Base-by-base conservation (phyloP, 2,888 invertebrate genomes). In the Operophtera brumata region DNA sequence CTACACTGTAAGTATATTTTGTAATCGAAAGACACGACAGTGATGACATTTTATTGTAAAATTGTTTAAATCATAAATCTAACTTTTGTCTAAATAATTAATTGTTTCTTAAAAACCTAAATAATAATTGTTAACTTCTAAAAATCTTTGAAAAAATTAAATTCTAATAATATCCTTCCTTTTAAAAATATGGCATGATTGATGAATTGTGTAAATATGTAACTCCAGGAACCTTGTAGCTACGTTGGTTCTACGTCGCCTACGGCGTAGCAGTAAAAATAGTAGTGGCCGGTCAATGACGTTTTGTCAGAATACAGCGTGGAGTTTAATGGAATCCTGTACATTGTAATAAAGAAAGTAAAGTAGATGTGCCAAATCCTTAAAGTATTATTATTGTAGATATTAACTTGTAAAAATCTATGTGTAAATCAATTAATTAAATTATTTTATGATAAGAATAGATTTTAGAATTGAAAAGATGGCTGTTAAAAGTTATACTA, bases 11-110 rank as follows among this genome's bases (percentile, higher is more conserved):
- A n/a, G 79, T 86, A 84, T 80, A 82, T 82, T 83, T 80, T 84
- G 76, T 83, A 82, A 79, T 77, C 69, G 82, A 80, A 83, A 86
- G 82, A 85, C 84, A 74, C 60, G 49, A 80, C 79, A 85, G 83
- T 86, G 84, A 86, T 78, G 46, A 63, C 48, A 59, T 20, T 20
- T 20, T 20, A 20, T 42, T 62, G 47, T 57, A 56, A 49, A 54
- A 47, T 48, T 37, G 30, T 43, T 8, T 53, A 47, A 46, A 44
- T 57, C 26, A 57, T 59, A 43, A 55, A 54, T 13, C 13, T 39
- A 40, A 39, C 14, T 20, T 48, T 28, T 32, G 20, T 28, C 13
- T 45, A 35, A 46, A 52, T 52, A 40, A 44, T 39, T 47, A 26
- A 46, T 14, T 20, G 2, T 20, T 20, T 20, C 20, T 20, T 20